phyloP scores from a whole-genome alignment of 2,797 vertebrate genomes.

The Sebastes steindachneri region DNA sequence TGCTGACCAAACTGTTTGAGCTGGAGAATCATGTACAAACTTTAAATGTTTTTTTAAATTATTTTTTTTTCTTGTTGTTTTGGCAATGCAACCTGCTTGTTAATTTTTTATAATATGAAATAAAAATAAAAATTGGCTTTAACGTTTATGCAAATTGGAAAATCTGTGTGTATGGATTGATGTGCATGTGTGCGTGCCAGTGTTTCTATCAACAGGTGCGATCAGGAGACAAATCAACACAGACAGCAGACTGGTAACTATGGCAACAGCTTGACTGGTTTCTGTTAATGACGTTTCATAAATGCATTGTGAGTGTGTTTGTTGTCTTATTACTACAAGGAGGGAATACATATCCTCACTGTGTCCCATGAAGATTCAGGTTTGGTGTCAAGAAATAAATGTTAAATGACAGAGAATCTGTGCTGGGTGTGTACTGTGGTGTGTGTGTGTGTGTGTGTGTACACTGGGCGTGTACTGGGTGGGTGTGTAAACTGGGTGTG shows the following conservation, averaged over 20 bases:
- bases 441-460: neutral
- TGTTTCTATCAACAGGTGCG: neutral
- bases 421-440: neutral
- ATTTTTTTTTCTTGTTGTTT: neutral
- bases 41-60: neutral
- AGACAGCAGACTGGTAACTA: neutral
- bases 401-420: neutral
- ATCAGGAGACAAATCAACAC: neutral
- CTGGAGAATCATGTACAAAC: neutral
- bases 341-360: neutral
- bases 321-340: neutral
- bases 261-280: conserved; percentile 5
- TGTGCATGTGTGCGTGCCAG: neutral
- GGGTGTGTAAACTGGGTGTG: conserved; percentile 12
- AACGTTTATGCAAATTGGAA: neutral
- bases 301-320: neutral
- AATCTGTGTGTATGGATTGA: neutral
- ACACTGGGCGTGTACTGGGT: neutral
- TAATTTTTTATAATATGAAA: neutral
- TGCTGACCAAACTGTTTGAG: conserved; percentile 1
- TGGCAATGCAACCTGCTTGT: neutral
- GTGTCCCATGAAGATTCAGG: neutral
- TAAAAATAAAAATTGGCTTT: neutral
- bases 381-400: neutral
- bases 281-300: neutral